A percentile compares a stretch with the other conserved stretches of the same genome.
These are phyloP conservation scores for Leucosticte australis DNA, from an alignment of 2,113 vertebrate species.

Conservation along the genomic window DNA sequence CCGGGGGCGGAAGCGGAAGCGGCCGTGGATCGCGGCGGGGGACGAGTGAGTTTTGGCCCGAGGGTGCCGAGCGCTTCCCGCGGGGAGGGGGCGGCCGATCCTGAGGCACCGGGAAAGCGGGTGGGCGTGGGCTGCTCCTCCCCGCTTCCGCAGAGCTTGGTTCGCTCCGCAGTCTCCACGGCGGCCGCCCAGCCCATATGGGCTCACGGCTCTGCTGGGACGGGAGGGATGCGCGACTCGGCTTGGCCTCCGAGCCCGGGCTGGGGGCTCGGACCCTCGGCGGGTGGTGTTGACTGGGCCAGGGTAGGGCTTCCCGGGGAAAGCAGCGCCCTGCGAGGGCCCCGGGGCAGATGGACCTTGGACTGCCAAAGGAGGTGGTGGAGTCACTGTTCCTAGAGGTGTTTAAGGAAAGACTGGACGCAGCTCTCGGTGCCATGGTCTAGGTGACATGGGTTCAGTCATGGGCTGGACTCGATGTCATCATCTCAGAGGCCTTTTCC, in stretches of 20 bases:
- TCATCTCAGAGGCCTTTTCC: not conserved
- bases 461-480: not conserved
- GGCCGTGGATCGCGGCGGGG: fast-evolving
- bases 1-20: not conserved
- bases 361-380: not conserved
- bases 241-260: fast-evolving
- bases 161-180: fast-evolving
- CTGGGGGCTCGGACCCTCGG: fast-evolving
- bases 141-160: fast-evolving
- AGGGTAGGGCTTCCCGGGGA: no score
- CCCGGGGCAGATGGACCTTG: fast-evolving
- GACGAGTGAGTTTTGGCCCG: not conserved
- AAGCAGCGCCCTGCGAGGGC: fast-evolving
- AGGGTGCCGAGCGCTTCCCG: fast-evolving
- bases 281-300: not conserved
- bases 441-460: not conserved
- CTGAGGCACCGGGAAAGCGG: fast-evolving
- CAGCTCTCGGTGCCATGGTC: not conserved
- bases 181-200: fast-evolving
- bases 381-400: not conserved
- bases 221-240: fast-evolving
- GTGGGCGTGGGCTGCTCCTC: fast-evolving
- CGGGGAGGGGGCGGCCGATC: fast-evolving
- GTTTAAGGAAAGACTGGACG: not conserved
- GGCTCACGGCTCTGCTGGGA: fast-evolving